Evolutionary conservation across 2,113 vertebrate genomes (phyloP).

Genomic region (Mesitornis unicolor): DNA sequence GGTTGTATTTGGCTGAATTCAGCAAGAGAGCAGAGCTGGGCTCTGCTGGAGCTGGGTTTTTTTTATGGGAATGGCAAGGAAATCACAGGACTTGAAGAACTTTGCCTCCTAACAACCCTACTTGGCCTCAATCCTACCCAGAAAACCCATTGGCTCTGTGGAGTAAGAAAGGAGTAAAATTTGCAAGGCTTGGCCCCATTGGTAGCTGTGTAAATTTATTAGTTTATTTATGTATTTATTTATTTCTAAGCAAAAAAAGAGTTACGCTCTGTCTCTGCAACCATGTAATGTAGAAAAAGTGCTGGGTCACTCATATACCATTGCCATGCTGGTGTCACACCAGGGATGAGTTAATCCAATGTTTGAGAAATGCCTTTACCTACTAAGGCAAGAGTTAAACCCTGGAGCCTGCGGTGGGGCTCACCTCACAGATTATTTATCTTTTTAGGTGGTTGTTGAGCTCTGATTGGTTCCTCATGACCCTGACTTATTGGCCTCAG

Average conservation of each 20-base stretch:
- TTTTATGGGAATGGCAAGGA: conserved; percentile 46
- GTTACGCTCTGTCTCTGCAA: background rate
- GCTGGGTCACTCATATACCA: background rate
- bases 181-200: background rate
- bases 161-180: background rate
- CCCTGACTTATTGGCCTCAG: background rate
- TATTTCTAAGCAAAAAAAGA: accelerated
- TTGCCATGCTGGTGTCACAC: background rate
- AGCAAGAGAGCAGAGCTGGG: background rate
- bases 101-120: conserved; percentile 12
- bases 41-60: background rate
- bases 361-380: background rate
- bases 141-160: background rate
- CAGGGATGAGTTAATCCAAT: background rate
- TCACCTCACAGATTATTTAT: background rate
- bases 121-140: background rate
- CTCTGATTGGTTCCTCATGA: accelerated
- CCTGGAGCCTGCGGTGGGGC: background rate
- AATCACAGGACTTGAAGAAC: conserved; percentile 15
- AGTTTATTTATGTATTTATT: background rate
- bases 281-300: background rate
- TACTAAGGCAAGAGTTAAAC: background rate
- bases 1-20: conserved; percentile 26
- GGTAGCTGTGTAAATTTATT: background rate
- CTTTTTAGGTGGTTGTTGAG: background rate